Base-by-base conservation (phyloP, 2,113 vertebrate genomes). In the Podarcis muralis region DNA sequence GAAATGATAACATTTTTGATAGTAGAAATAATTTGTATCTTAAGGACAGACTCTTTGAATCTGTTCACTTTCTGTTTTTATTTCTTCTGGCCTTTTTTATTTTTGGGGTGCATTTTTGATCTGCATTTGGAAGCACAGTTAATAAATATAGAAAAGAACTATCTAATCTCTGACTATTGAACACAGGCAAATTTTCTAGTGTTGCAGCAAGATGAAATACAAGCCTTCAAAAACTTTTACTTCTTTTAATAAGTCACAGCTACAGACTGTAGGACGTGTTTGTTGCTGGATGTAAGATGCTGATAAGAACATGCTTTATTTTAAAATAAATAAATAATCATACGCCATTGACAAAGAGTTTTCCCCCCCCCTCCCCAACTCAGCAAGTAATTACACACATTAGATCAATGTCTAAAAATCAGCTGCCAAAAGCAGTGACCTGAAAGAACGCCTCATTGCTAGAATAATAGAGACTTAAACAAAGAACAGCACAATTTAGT, bases 401-500 rank as follows among this genome's bases (percentile, higher is more conserved):
- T 92, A 77, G 85, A 91, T 77, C 84, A 76, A 43, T 13, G 90
- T 62, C 62, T 92, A 92, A 92, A 84, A 90, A 91, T 81, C 88
- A 93, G 9, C 35, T 92, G 79, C 57, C 75, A 91, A 27, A 80
- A 86, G 80, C 62, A 85, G 48, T 91, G 91, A 92, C 91, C 91
- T 90, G 93, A 79, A 88, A 93, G 81, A 89, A 90, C 78, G 92
- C 22, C 0, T 48, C 40, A 83, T 89, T 90, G 75, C 88, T 81
- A 83, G 84, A 95, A 87, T 93, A 93, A 93, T 62, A 88, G 40
- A 35, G 65, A 43, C 75, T 20, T 83, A 92, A 92, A 93, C 83
- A 92, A 93, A 94, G 88, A 94, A 92, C 23, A 89, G 15, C 85
- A n/a, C 2, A 25, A 62, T 90, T 93, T 83, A 86, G 88, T 94